Base-by-base conservation (phyloP, 2,113 vertebrate species). In the Tyrannus savana region DNA sequence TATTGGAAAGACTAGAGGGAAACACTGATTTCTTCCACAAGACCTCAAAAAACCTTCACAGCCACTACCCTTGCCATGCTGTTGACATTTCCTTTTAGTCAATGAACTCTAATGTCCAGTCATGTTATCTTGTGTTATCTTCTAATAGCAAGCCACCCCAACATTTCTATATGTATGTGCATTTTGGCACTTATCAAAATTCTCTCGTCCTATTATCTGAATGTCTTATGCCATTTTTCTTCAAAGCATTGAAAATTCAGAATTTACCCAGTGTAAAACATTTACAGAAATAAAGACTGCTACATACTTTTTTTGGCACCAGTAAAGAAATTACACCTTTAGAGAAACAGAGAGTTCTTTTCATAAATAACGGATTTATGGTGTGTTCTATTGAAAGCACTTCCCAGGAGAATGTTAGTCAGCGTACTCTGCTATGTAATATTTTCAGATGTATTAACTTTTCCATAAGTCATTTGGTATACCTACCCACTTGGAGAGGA, bases 371-470 rank as follows among this genome's bases (percentile, higher is more conserved):
- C 9, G 1, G 58, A 91, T 95, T 91, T 95, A 87, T 85, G 25
- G 62, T 33, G 59, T 84, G 66, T 89, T 91, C 74, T 87, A 33
- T 17, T 58, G 81, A 95, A 96, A 96, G 66, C n/a, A 79, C 81
- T 89, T 94, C 84, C 91, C 82, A 81, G 69, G 80, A 87, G 67
- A 85, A 81, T 41, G 71, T 85, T 91, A 92, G 84, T 91, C 75
- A 91, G 86, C 53, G 69, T 76, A 58, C 63, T 84, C 68, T 86
- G 30, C 59, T 79, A 44, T 81, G 73, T 17, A 74, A 66, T 89
- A 93, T 81, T 85, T 90, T 88, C 62, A 87, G 55, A 64, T 77
- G 64, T 39, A 84, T 85, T 87, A 92, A 68, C 84, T 94, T 84
- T 93, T 90, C 77, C 68, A 33, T 33, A 96, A 94, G 81, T 88